Conservation (phyloP, 1,140 invertebrate genomes). For the Choristoneura fumiferana region DNA sequence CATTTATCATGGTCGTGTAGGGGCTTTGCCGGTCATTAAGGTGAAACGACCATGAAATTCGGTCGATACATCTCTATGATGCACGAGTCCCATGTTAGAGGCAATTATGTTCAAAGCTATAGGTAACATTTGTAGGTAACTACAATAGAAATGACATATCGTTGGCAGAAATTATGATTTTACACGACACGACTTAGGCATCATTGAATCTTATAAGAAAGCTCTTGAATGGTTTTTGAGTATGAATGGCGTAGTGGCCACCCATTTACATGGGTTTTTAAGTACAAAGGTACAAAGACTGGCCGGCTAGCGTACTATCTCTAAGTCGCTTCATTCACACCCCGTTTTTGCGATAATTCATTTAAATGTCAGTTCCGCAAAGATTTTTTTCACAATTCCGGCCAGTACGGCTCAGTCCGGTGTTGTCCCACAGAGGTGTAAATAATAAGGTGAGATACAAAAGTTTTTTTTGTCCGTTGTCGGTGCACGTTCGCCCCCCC, state of each 20-base stretch:
- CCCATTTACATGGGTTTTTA: slow-evolving; percentile 18
- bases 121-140: too few species aligned
- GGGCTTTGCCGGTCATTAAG: slow-evolving; percentile 42
- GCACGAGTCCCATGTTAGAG: slow-evolving; percentile 36
- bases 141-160: slow-evolving; percentile 43
- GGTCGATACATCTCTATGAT: slow-evolving; percentile 54
- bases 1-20: slow-evolving; percentile 58
- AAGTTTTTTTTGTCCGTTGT: slow-evolving; percentile 33
- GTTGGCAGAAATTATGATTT: slow-evolving; percentile 5
- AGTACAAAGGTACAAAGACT: background rate
- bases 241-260: slow-evolving; percentile 1
- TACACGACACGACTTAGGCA: background rate
- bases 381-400: slow-evolving; percentile 31
- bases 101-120: slow-evolving; percentile 55
- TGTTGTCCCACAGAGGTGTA: slow-evolving; percentile 38
- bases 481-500: slow-evolving; percentile 32
- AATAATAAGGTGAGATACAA: slow-evolving; percentile 50
- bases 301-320: background rate
- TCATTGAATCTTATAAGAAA: slow-evolving; percentile 1
- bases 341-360: background rate
- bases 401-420: slow-evolving; percentile 9
- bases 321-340: slow-evolving; percentile 3
- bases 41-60: slow-evolving; percentile 66
- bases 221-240: background rate
- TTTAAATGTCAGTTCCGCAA: slow-evolving; percentile 24